phyloP scores from a whole-genome alignment of 2,113 vertebrate genomes.

The Naja naja region DNA sequence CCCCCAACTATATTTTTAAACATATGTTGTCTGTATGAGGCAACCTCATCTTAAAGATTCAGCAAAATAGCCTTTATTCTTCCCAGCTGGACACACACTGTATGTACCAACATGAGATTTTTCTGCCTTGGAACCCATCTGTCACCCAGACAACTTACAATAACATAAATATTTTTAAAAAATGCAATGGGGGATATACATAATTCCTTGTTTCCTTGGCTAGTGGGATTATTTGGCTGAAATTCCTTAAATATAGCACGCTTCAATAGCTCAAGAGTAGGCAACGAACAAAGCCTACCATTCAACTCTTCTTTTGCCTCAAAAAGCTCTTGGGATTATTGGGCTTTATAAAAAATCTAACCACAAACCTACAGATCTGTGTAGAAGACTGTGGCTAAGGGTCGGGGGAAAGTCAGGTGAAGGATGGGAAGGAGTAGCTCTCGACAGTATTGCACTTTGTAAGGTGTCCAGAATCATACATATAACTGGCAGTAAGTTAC shows the following conservation, averaged over 20 bases:
- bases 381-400: neutral
- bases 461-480: neutral
- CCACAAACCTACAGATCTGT: neutral
- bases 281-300: slow-evolving; percentile 22
- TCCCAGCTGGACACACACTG: slow-evolving; percentile 44
- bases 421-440: neutral
- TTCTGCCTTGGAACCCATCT: slow-evolving; percentile 55
- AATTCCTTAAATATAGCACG: slow-evolving; percentile 35
- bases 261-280: slow-evolving; percentile 49
- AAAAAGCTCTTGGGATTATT: neutral
- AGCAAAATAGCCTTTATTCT: slow-evolving; percentile 28
- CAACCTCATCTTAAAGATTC: neutral
- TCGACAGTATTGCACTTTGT: neutral
- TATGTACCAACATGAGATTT: slow-evolving; percentile 53
- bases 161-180: slow-evolving; percentile 62
- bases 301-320: slow-evolving; percentile 37
- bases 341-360: neutral
- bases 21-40: slow-evolving; percentile 15
- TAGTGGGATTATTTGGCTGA: slow-evolving; percentile 59
- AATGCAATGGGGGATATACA: slow-evolving; percentile 65
- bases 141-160: slow-evolving; percentile 62
- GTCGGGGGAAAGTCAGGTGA: neutral
- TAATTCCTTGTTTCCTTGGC: slow-evolving; percentile 64
- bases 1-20: neutral
- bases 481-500: neutral